Conservation (phyloP, 2,113 vertebrate species). For the Pipra filicauda region DNA sequence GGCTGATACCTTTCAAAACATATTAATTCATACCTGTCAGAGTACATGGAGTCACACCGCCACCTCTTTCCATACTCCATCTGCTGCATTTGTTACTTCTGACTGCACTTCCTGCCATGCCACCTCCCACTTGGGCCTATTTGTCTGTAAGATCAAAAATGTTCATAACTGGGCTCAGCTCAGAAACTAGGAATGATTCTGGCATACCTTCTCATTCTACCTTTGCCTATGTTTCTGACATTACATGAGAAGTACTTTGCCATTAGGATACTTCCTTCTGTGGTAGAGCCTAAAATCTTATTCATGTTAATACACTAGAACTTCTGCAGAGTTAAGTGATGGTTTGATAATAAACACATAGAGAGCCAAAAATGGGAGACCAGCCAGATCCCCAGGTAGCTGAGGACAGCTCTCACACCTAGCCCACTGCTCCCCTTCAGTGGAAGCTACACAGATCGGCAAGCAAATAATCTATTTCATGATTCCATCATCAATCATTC, state of each 20-base stretch:
- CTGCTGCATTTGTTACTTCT: constrained; percentile 7
- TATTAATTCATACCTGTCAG: background rate
- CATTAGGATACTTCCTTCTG: background rate
- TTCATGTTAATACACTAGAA: background rate
- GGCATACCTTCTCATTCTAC: background rate
- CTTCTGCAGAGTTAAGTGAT: background rate
- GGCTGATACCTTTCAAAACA: background rate
- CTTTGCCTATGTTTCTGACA: background rate
- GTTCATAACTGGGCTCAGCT: background rate
- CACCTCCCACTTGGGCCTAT: background rate
- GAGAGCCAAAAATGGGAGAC: background rate
- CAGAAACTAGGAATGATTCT: background rate
- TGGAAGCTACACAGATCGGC: background rate
- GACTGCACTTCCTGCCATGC: background rate
- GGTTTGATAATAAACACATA: background rate
- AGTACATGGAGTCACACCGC: background rate
- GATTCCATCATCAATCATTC: background rate
- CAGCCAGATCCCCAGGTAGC: background rate
- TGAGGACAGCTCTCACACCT: background rate
- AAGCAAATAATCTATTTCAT: background rate
- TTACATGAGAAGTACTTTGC: background rate
- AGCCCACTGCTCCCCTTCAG: background rate
- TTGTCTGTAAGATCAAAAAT: background rate
- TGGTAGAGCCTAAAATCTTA: background rate
- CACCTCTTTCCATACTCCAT: constrained; percentile 23